Conservation (phyloP, 2,888 invertebrate genomes). For the Mesochorus sp. region DNA sequence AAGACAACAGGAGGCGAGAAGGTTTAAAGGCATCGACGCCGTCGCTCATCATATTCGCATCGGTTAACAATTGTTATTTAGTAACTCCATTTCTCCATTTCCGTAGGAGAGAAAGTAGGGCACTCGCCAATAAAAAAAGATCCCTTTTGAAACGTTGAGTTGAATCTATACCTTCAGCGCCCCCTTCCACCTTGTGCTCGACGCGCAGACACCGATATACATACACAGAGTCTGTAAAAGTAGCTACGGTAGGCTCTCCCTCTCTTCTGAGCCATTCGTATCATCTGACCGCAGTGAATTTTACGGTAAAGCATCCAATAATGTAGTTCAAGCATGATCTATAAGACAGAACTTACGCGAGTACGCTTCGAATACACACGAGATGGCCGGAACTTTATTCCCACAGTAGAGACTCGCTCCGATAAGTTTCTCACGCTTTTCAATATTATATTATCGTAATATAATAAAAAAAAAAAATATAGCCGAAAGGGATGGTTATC, state of each 20-base stretch:
- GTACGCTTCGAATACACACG: background rate
- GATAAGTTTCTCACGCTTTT: too few relatives aligned
- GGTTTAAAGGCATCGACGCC: conserved; percentile 7
- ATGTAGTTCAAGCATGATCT: conserved; percentile 16
- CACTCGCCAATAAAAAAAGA: conserved; percentile 65
- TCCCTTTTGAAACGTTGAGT: conserved; percentile 57
- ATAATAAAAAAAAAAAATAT: too few relatives aligned
- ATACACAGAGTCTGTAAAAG: background rate
- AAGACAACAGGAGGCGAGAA: conserved; percentile 12
- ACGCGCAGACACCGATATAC: background rate
- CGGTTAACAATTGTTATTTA: conserved; percentile 65
- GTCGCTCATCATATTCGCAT: conserved; percentile 31
- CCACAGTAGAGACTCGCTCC: too few relatives aligned
- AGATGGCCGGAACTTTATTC: background rate
- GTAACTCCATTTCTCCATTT: conserved; percentile 67
- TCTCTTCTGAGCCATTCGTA: background rate
- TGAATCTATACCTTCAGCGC: conserved; percentile 10
- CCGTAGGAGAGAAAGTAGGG: conserved; percentile 62
- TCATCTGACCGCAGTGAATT: conserved; percentile 41
- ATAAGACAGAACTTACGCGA: background rate
- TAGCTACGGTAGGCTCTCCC: background rate
- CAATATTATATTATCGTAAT: too few relatives aligned
- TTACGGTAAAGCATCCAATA: conserved; percentile 52
- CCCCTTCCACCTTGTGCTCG: background rate
- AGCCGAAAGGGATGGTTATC: too few relatives aligned